Conservation (phyloP, 2,888 invertebrate genomes). For the Platycnemis pennipes region DNA sequence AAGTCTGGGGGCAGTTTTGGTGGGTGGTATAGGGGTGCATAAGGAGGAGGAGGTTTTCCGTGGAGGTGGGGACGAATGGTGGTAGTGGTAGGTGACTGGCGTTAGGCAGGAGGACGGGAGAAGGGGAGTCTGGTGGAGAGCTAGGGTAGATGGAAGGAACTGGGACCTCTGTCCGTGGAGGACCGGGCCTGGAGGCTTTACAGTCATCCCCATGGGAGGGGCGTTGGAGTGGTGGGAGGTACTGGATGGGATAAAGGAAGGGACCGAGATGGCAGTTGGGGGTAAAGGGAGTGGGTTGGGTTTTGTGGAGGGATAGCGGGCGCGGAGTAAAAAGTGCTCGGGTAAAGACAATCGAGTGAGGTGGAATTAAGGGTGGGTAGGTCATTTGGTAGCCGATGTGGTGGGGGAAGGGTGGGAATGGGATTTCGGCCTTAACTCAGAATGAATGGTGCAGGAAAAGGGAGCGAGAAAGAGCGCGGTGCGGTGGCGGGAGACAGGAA, state of each 20-base stretch:
- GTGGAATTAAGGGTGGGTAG: conserved; percentile 29
- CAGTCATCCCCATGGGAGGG: not conserved
- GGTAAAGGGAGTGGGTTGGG: not conserved
- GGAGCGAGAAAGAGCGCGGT: not conserved
- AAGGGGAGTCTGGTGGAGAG: not conserved
- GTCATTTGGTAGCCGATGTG: not conserved
- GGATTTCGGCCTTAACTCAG: conserved; percentile 60
- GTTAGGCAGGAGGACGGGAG: not conserved
- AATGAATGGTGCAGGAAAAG: conserved; percentile 31
- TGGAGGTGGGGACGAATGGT: not conserved
- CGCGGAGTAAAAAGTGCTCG: not conserved
- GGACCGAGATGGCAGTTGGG: not conserved
- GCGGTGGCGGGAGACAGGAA: not conserved
- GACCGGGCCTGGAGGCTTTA: not conserved
- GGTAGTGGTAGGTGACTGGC: not conserved
- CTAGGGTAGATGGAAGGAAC: not conserved
- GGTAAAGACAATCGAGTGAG: conserved; percentile 36
- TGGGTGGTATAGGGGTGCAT: not conserved
- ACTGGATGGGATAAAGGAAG: not conserved
- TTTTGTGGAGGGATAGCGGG: not conserved
- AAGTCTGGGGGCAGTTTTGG: not conserved
- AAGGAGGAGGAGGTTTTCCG: not conserved
- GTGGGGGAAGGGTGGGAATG: not conserved
- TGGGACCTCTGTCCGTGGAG: not conserved
- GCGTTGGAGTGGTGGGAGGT: not conserved